These are phyloP conservation scores for Aplocera efformata DNA, from an alignment of 2,888 invertebrate genomes.

Conservation along the genomic window DNA sequence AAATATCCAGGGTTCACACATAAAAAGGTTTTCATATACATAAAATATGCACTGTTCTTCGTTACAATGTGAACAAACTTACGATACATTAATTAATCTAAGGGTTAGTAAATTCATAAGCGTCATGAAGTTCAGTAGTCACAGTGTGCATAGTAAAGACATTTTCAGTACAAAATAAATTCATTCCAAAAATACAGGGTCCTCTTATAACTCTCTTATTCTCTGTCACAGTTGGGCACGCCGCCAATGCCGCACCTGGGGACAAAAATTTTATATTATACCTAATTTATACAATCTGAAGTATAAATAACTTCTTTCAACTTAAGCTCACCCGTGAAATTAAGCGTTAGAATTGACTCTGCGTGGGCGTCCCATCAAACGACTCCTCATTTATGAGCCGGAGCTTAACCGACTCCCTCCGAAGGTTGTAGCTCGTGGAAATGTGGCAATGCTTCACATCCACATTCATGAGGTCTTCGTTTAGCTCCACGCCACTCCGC, in stretches of 20 bases:
- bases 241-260: constrained; percentile 62
- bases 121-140: constrained; percentile 61
- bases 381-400: constrained; percentile 74
- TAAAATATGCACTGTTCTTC: too few relatives aligned
- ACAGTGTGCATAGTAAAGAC: constrained; percentile 58
- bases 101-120: constrained; percentile 65
- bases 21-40: too few relatives aligned
- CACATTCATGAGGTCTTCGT: constrained; percentile 65
- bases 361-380: constrained; percentile 62
- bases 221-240: constrained; percentile 58
- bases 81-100: constrained; percentile 22
- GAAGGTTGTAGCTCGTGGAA: constrained; percentile 71
- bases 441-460: constrained; percentile 76
- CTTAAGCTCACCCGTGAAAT: constrained; percentile 57
- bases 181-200: constrained; percentile 69
- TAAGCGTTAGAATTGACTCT: constrained; percentile 76
- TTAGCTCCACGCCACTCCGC: constrained; percentile 72
- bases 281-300: too few relatives aligned
- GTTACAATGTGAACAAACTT: constrained; percentile 3
- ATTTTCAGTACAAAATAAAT: constrained; percentile 58
- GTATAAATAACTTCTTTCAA: too few relatives aligned
- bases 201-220: constrained; percentile 36
- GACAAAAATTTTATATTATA: constrained; percentile 25
- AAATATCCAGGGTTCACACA: neutral
- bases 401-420: constrained; percentile 70